Conservation (phyloP, 2,113 vertebrate genomes). For the Arizona elegans region DNA sequence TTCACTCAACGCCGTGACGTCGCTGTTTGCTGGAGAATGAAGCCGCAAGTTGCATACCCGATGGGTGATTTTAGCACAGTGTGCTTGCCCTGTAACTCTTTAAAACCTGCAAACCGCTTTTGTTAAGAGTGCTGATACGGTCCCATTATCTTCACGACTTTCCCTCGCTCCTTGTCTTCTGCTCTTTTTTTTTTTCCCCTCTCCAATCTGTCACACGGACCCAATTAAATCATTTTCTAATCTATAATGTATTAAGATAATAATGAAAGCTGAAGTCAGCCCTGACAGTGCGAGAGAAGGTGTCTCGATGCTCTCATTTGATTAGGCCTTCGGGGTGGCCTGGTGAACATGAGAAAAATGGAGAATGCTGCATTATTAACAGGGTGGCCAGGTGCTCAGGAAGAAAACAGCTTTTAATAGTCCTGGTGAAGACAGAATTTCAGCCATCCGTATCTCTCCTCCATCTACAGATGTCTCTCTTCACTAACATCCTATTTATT, state of each 20-base stretch:
- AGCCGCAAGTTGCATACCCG: not conserved
- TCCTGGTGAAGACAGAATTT: not conserved
- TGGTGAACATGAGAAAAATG: not conserved
- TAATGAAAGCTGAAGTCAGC: constrained; percentile 25
- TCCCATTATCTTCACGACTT: not conserved
- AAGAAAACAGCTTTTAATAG: not conserved
- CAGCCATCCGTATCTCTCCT: not conserved
- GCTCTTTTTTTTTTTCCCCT: too few species aligned
- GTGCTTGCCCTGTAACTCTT: constrained; percentile 13
- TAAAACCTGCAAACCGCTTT: constrained; percentile 2
- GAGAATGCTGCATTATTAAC: not conserved
- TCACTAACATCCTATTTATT: not conserved
- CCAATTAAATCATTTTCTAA: constrained; percentile 36
- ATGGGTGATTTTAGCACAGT: not conserved
- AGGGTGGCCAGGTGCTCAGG: not conserved
- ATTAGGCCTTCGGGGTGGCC: constrained; percentile 1
- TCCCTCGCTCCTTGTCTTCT: not conserved
- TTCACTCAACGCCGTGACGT: not conserved
- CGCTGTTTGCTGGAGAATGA: not conserved
- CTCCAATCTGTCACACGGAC: not conserved
- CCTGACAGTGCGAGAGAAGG: not conserved
- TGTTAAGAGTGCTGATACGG: not conserved
- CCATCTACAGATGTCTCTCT: not conserved
- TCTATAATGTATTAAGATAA: constrained; percentile 32
- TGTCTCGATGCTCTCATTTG: not conserved